These are phyloP conservation scores for Chloroclystis v-ata DNA, from an alignment of 2,888 invertebrate genomes.

Conservation along the genomic window DNA sequence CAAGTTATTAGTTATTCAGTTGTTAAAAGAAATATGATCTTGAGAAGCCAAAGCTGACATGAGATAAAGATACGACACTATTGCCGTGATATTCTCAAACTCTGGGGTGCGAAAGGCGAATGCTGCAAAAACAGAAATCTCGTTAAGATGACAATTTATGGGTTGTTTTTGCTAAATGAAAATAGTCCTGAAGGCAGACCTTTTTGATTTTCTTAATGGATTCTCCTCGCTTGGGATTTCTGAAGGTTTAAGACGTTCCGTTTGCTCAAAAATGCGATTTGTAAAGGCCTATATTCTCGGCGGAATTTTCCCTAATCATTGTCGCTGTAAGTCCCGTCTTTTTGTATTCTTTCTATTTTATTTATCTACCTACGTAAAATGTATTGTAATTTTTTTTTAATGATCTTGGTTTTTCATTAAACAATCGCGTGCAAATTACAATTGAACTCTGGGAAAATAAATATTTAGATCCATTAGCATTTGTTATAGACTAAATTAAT, in stretches of 20 bases:
- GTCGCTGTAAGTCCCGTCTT: constrained; percentile 19
- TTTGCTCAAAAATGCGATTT: constrained; percentile 53
- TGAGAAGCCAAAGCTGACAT: constrained; percentile 46
- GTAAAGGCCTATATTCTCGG: constrained; percentile 40
- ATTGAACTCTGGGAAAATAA: no score
- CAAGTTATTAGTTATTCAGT: no score
- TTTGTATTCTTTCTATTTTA: constrained; percentile 9
- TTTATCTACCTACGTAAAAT: not conserved
- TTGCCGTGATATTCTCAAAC: constrained; percentile 54
- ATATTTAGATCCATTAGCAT: no score
- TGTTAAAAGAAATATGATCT: not conserved
- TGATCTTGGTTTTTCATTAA: not conserved
- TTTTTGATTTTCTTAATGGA: constrained; percentile 79
- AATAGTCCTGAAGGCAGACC: constrained; percentile 75
- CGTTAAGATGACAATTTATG: constrained; percentile 79
- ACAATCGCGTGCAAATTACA: no score
- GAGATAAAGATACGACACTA: constrained; percentile 40
- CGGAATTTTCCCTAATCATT: constrained; percentile 32
- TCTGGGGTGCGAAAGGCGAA: constrained; percentile 71
- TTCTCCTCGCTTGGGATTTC: constrained; percentile 75
- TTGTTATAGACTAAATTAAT: not conserved
- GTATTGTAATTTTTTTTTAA: not conserved
- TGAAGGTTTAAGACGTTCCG: constrained; percentile 64
- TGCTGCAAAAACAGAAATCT: constrained; percentile 76
- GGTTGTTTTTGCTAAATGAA: constrained; percentile 79